Evolutionary conservation across 2,113 vertebrate species (phyloP).

Genomic region (Neogale vison): DNA sequence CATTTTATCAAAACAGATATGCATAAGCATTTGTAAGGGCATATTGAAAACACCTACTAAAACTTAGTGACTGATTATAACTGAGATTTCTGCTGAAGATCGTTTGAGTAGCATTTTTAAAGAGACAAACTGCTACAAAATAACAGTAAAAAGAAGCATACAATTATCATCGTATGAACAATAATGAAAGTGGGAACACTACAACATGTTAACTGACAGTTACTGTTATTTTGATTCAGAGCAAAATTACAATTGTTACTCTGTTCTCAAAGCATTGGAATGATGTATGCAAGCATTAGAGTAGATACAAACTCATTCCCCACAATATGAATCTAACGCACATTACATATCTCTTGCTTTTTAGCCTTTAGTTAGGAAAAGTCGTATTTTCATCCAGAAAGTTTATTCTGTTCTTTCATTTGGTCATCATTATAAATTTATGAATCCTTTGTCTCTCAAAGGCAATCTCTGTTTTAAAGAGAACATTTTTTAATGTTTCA

Average conservation of each 20-base stretch:
- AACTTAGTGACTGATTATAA: constrained; percentile 67
- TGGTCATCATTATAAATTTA: constrained; percentile 67
- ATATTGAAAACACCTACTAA: constrained; percentile 58
- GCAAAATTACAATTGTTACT: constrained; percentile 69
- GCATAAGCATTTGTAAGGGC: constrained; percentile 84
- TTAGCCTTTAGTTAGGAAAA: constrained; percentile 53
- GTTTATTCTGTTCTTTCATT: constrained; percentile 51
- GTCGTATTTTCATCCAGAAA: constrained; percentile 60
- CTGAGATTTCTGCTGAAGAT: constrained; percentile 64
- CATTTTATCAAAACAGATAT: constrained; percentile 88
- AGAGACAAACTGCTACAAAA: constrained; percentile 54
- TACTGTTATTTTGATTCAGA: constrained; percentile 74
- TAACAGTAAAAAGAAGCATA: constrained; percentile 64
- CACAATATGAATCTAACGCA: constrained; percentile 6
- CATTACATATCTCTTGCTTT: constrained; percentile 41
- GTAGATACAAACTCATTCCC: constrained; percentile 37
- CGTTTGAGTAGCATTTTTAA: constrained; percentile 65
- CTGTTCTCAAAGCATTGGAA: constrained; percentile 57
- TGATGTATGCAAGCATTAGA: constrained; percentile 63
- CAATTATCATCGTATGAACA: constrained; percentile 72
- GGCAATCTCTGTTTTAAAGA: constrained; percentile 49
- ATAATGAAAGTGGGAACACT: constrained; percentile 61
- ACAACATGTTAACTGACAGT: constrained; percentile 60
- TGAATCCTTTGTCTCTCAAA: constrained; percentile 62
- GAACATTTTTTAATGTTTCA: neutral